Percentiles rank a stretch among this genome's conserved stretches.
These are phyloP conservation scores for Orius laevigatus DNA, from an alignment of 1,140 invertebrate species.

Conservation along the genomic window DNA sequence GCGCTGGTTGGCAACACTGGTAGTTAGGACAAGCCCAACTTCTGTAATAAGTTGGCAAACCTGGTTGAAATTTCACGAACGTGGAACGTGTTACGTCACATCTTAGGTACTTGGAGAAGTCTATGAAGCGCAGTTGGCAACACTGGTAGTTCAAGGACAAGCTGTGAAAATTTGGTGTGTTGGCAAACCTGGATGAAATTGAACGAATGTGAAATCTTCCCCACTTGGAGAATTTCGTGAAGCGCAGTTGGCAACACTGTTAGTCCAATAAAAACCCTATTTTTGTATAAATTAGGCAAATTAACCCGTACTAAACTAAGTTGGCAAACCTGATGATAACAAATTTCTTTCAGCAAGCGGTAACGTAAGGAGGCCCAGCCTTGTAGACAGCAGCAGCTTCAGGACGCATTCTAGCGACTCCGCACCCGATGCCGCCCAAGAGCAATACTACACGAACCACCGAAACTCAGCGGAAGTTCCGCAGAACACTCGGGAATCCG, in stretches of 20 bases:
- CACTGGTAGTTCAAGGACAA: too few relatives aligned
- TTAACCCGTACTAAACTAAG: neutral
- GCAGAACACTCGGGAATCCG: constrained; percentile 15
- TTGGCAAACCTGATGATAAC: neutral
- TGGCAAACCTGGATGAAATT: too few relatives aligned
- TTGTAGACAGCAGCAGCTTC: constrained; percentile 62
- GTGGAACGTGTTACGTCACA: too few relatives aligned
- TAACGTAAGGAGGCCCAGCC: constrained; percentile 43
- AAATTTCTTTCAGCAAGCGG: constrained; percentile 16
- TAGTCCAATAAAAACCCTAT: neutral
- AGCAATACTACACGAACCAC: neutral
- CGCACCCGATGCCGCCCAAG: constrained; percentile 14
- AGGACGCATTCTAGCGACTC: constrained; percentile 39
- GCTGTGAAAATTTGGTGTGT: too few relatives aligned
- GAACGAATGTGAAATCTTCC: neutral
- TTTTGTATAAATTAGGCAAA: too few relatives aligned
- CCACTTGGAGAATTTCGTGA: neutral
- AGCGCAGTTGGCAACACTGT: neutral
- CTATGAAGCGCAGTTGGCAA: too few relatives aligned
- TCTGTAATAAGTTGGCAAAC: too few relatives aligned
- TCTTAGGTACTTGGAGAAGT: too few relatives aligned
- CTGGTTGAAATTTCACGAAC: too few relatives aligned
- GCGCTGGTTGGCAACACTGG: too few relatives aligned
- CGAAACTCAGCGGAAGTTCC: neutral
- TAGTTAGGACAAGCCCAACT: too few relatives aligned